A percentile compares a stretch with the other conserved stretches of the same genome.
Evolutionary conservation across 2,888 invertebrate species (phyloP).

Genomic region (Cephus runcator): DNA sequence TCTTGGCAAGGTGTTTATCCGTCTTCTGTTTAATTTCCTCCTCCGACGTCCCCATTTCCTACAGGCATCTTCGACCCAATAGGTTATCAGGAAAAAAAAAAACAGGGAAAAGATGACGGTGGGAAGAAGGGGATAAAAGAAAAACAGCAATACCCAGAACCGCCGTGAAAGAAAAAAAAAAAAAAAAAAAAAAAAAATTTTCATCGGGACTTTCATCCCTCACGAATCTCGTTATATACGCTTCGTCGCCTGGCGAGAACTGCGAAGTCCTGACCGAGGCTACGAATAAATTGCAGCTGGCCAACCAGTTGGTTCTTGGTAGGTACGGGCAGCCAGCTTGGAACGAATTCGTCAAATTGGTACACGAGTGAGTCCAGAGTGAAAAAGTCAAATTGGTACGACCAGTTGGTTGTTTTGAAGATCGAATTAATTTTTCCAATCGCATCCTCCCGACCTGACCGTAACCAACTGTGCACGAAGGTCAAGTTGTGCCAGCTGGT

Average conservation of each 20-base stretch:
- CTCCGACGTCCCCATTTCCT: conserved; percentile 56
- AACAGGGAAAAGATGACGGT: conserved; percentile 1
- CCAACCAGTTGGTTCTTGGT: neutral
- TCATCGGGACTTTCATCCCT: neutral
- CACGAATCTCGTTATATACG: neutral
- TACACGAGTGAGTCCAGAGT: neutral
- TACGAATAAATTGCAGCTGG: neutral
- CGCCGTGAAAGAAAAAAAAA: neutral
- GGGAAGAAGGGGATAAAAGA: neutral
- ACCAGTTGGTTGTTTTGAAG: neutral
- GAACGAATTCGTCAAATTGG: neutral
- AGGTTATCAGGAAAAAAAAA: conserved; percentile 15
- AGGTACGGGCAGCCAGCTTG: neutral
- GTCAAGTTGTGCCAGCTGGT: too few relatives aligned
- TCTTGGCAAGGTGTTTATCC: conserved; percentile 56
- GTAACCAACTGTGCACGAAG: too few relatives aligned
- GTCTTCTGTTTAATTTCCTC: conserved; percentile 61
- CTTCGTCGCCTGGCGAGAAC: neutral
- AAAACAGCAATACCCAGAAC: neutral
- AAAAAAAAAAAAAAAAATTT: neutral
- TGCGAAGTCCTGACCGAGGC: neutral
- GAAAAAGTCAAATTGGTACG: neutral
- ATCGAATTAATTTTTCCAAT: neutral
- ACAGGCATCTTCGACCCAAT: conserved; percentile 19
- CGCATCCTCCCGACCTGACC: too few relatives aligned